A percentile compares a stretch with the other conserved stretches of the same genome.
These are phyloP conservation scores for Vipera ursinii DNA, from an alignment of 2,797 vertebrate genomes.

Conservation along the genomic window DNA sequence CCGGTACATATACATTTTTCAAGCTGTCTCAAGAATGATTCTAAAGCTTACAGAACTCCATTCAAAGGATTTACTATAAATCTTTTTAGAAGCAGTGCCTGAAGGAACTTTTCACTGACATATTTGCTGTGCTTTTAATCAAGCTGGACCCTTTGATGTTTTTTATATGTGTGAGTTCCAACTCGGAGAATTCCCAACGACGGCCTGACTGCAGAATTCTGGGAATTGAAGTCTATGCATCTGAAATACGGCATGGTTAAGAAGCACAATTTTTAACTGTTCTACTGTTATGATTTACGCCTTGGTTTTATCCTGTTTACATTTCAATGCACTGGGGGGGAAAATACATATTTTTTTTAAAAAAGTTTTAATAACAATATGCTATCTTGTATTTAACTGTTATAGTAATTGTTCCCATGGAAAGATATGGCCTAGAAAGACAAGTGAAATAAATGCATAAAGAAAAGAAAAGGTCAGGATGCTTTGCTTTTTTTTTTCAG, in stretches of 20 bases:
- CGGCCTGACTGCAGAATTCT: neutral
- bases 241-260: neutral
- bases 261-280: neutral
- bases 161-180: neutral
- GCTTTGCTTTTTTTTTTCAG: no score
- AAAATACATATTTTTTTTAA: no score
- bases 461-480: no score
- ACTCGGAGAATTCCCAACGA: neutral
- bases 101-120: neutral
- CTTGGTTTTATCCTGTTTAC: neutral
- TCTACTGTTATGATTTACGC: neutral
- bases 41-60: neutral
- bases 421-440: neutral
- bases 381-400: neutral
- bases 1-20: neutral
- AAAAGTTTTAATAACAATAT: neutral
- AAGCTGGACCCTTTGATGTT: neutral
- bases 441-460: fast-evolving
- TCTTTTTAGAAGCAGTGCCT: no score
- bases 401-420: neutral
- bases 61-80: neutral
- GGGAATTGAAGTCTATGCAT: neutral
- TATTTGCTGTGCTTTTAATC: neutral
- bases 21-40: neutral
- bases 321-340: neutral